Evolutionary conservation across 1,140 invertebrate species (phyloP).

Genomic region (Bombus sylvicola): DNA sequence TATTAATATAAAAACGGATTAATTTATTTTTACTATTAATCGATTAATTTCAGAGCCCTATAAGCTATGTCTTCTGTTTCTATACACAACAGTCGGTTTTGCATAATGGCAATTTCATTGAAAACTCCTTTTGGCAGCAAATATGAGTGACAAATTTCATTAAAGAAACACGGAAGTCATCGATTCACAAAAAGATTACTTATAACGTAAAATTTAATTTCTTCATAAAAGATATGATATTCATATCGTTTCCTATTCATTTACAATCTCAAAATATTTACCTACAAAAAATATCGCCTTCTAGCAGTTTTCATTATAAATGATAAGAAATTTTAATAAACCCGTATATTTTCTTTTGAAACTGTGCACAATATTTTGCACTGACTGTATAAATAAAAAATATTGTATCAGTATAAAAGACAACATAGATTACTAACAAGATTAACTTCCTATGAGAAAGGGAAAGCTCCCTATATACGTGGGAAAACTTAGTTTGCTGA

Average conservation of each 20-base stretch:
- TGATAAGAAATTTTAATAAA: constrained; percentile 19
- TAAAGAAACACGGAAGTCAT: constrained; percentile 40
- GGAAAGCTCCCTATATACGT: constrained; percentile 43
- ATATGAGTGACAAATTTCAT: constrained; percentile 17
- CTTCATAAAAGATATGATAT: constrained; percentile 20
- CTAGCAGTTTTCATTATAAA: constrained; percentile 13
- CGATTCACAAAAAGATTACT: constrained; percentile 23
- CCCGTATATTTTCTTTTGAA: neutral
- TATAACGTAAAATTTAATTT: constrained; percentile 37
- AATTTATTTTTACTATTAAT: constrained; percentile 44
- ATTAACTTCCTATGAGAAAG: constrained; percentile 52
- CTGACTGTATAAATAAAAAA: constrained; percentile 12
- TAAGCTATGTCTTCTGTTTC: constrained; percentile 30
- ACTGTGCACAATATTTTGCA: neutral
- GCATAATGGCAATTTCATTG: constrained; percentile 41
- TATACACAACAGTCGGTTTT: constrained; percentile 51
- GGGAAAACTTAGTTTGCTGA: constrained; percentile 52
- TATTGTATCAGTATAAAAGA: constrained; percentile 4
- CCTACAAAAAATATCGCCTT: constrained; percentile 16
- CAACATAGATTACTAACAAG: constrained; percentile 44
- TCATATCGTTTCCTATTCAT: constrained; percentile 8
- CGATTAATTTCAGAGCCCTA: constrained; percentile 47
- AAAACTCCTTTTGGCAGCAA: constrained; percentile 47
- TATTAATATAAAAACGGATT: constrained; percentile 42
- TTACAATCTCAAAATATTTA: constrained; percentile 36